Evolutionary conservation across 2,888 invertebrate species (phyloP), one percentile per base, ranked within the genome.

Genomic region (Gnatocerus cornutus): DNA sequence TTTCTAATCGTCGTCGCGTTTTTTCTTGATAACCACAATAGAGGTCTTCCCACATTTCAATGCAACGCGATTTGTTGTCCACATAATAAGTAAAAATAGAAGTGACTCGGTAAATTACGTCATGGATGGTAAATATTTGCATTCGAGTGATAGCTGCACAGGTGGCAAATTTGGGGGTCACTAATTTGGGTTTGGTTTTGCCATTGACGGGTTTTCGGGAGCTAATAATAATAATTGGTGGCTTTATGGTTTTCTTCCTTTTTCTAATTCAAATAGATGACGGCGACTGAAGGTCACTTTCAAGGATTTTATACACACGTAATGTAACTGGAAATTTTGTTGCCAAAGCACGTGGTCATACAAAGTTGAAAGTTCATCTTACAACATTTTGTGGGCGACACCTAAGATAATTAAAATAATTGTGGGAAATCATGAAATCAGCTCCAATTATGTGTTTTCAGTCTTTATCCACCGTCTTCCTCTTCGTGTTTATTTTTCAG

Each of bases 41-140:
- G 61, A 46, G 13, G 52, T 27, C 52, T 62, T 52, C 52, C 62
- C 59, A 59, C 46, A 59, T 59, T 62, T 61, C 48, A 56, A 56
- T 56, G 13, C 53, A 43, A 61, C 41, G 33, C 29, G 41, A 41
- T 66, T 52, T 50, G 45, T 61, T 61, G 45, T 67, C 46, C 55
- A 62, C 58, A 50, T 52, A 59, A 52, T 50, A 55, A 55, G 68
- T 68, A 68, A 68, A 68, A 68, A 68, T 68, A 68, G 63, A 63
- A 10, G 37, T 68, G 68, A 68, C 68, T 55, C 50, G 59, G 41
- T 41, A 55, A 21, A 27, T 68, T 68, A 48, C 68, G 63, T 68
- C 68, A 68, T 48, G 21, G 27, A 55, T 46, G 41, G 68, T 68
- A 68, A 68, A 68, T 68, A 63, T 68, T 68, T 68, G 68, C 68